phyloP scores from a whole-genome alignment of 2,888 invertebrate species.

The Andrena trimmerana region DNA sequence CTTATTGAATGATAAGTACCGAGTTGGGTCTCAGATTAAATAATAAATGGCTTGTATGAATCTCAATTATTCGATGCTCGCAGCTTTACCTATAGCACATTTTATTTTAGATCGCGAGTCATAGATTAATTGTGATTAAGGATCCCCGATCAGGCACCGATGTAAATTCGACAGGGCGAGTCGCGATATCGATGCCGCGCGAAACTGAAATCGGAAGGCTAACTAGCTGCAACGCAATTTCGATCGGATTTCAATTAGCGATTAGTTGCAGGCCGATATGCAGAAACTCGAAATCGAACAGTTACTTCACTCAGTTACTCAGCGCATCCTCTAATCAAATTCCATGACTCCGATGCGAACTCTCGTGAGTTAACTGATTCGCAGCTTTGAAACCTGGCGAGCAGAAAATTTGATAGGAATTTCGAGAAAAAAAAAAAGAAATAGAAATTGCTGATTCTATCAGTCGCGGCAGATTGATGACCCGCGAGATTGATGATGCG shows the following conservation, averaged over 20 bases:
- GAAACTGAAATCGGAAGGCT: slow-evolving; percentile 7
- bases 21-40: background rate
- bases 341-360: background rate
- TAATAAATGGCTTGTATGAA: background rate
- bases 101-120: background rate
- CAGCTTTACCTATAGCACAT: background rate
- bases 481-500: slow-evolving; percentile 4
- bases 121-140: background rate
- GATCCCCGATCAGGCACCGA: background rate
- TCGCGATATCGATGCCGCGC: slow-evolving; percentile 13
- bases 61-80: background rate
- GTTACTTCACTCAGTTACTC: slow-evolving; percentile 8
- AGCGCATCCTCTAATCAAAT: slow-evolving; percentile 4
- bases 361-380: slow-evolving; percentile 1
- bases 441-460: no score
- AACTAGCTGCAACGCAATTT: slow-evolving; percentile 32
- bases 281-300: slow-evolving; percentile 20
- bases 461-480: background rate
- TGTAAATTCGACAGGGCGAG: background rate
- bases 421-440: no score
- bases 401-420: background rate
- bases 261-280: slow-evolving; percentile 11
- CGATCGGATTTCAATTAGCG: slow-evolving; percentile 45
- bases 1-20: no score
- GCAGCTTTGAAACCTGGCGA: background rate